Evolutionary conservation across 1,140 invertebrate genomes (phyloP).

Genomic region (Sycophila sp.): DNA sequence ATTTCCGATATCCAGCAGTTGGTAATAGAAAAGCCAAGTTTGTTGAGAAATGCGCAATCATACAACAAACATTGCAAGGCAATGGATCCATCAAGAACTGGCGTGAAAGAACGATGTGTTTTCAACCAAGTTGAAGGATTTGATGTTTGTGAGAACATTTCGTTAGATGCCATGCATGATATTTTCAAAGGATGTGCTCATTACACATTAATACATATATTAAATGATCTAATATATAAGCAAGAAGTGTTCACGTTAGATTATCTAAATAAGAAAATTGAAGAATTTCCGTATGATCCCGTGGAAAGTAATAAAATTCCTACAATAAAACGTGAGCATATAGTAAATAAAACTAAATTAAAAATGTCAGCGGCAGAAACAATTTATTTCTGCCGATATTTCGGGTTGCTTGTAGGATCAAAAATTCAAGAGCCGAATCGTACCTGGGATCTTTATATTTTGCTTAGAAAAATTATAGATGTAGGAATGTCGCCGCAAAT

Average conservation of each 20-base stretch:
- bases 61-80: constrained; percentile 17
- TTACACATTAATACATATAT: constrained; percentile 11
- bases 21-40: constrained; percentile 2
- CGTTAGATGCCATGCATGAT: background rate
- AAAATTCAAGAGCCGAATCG: background rate
- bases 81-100: background rate
- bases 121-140: background rate
- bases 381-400: background rate
- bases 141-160: background rate
- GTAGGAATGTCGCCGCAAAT: background rate
- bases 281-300: background rate
- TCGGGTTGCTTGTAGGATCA: background rate
- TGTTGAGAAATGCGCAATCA: constrained; percentile 25
- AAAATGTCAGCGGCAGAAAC: background rate
- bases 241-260: background rate
- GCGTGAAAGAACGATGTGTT: background rate
- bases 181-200: background rate
- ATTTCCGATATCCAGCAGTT: background rate
- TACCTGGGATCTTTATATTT: background rate
- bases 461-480: background rate
- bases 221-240: background rate
- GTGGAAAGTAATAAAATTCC: background rate
- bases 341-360: background rate
- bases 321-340: background rate
- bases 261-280: background rate